Evolutionary conservation across 2,888 invertebrate genomes (phyloP).

Genomic region (Caenorhabditis zanzibari): DNA sequence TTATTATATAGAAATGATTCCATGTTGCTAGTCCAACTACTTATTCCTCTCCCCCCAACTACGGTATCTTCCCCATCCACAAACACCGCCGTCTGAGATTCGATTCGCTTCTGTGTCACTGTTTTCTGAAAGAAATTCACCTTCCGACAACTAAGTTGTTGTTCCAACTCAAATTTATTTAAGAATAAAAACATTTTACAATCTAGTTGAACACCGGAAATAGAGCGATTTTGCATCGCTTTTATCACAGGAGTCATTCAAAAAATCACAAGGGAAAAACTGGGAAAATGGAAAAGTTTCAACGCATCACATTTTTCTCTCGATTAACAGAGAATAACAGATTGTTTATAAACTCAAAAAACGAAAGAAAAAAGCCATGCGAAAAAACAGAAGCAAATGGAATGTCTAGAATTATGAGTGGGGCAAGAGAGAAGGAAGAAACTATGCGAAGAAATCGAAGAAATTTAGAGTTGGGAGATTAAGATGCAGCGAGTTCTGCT

Average conservation of each 20-base stretch:
- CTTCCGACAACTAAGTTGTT: conserved; percentile 51
- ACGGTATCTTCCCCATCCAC: background rate
- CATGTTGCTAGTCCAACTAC: conserved; percentile 65
- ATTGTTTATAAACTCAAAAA: conserved; percentile 27
- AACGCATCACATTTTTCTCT: conserved; percentile 59
- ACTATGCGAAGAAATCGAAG: conserved; percentile 28
- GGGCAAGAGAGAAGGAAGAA: conserved; percentile 30
- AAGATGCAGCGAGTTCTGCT: conserved; percentile 54
- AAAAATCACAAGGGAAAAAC: conserved; percentile 28
- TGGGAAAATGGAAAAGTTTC: conserved; percentile 5
- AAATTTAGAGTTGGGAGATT: conserved; percentile 20
- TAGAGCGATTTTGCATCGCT: conserved; percentile 11
- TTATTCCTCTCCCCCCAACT: conserved; percentile 13
- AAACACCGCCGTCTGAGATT: conserved; percentile 44
- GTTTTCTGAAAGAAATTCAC: conserved; percentile 32
- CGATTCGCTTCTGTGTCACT: conserved; percentile 48
- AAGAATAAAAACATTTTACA: conserved; percentile 37
- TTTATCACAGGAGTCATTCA: conserved; percentile 40
- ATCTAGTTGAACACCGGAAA: conserved; percentile 41
- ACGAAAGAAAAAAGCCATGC: conserved; percentile 57
- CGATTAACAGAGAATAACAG: conserved; percentile 50
- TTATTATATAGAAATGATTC: conserved; percentile 42
- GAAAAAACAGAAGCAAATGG: conserved; percentile 35
- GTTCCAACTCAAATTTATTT: conserved; percentile 60
- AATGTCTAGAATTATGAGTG: conserved; percentile 47